Conservation (phyloP, 1,140 invertebrate genomes). For the Scaptomyza pallida region DNA sequence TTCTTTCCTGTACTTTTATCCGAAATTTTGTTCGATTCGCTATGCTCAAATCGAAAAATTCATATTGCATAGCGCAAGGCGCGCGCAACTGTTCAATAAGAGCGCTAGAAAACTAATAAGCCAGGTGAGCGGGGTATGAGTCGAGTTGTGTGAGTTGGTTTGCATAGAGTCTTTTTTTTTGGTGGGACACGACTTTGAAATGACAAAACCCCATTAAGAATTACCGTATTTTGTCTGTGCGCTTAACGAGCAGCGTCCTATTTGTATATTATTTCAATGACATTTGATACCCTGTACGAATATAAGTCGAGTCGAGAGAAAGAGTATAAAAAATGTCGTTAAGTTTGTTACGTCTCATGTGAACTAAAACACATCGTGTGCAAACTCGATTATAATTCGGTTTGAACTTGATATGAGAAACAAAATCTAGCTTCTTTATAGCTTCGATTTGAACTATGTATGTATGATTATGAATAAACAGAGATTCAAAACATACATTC, state of each 20-base stretch:
- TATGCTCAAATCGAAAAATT: constrained; percentile 36
- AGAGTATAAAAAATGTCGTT: neutral
- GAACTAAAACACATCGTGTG: too few species aligned
- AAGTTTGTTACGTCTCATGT: too few species aligned
- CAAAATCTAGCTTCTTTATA: too few species aligned
- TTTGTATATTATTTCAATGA: constrained; percentile 46
- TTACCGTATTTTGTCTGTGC: constrained; percentile 40
- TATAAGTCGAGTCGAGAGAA: neutral
- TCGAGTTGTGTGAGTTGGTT: constrained; percentile 10
- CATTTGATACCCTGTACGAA: constrained; percentile 16
- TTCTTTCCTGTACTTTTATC: neutral
- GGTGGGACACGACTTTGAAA: constrained; percentile 41
- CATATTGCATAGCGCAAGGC: constrained; percentile 51
- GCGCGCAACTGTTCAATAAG: constrained; percentile 63
- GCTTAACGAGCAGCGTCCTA: constrained; percentile 46
- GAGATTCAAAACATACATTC: too few species aligned
- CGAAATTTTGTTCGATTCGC: constrained; percentile 52
- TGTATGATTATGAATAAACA: too few species aligned
- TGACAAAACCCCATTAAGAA: constrained; percentile 77
- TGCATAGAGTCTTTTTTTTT: constrained; percentile 43
- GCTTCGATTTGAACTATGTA: too few species aligned
- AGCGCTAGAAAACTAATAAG: constrained; percentile 38
- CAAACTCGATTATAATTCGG: too few species aligned
- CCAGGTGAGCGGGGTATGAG: constrained; percentile 37
- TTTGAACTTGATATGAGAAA: too few species aligned